phyloP scores from a whole-genome alignment of 1,140 invertebrate species.

The Zeugodacus cucurbitae region DNA sequence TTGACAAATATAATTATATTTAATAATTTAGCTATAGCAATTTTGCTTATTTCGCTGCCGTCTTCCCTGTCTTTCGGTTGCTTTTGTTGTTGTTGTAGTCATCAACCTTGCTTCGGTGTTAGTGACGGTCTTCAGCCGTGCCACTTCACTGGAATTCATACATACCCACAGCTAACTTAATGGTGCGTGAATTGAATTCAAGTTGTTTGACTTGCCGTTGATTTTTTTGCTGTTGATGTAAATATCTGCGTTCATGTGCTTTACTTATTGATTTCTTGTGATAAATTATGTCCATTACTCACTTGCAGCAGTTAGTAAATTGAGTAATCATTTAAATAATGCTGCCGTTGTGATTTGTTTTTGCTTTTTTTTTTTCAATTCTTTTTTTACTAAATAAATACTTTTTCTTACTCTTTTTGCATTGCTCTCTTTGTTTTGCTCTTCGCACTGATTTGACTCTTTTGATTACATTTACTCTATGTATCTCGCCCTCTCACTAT shows the following conservation, averaged over 20 bases:
- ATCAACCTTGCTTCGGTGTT: too few species aligned
- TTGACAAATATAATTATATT: slow-evolving; percentile 39
- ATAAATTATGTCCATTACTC: slow-evolving; percentile 8
- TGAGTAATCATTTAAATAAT: neutral
- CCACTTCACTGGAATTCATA: neutral
- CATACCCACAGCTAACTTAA: neutral
- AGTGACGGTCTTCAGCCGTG: neutral
- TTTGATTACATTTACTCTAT: too few species aligned
- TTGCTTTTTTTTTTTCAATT: neutral
- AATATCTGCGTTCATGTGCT: neutral
- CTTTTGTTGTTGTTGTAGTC: too few species aligned
- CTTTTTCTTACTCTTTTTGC: too few species aligned
- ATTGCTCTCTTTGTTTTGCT: too few species aligned
- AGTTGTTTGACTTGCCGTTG: slow-evolving; percentile 13
- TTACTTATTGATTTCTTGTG: slow-evolving; percentile 21
- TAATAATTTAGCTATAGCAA: slow-evolving; percentile 24
- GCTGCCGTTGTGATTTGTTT: neutral
- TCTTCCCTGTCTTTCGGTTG: neutral
- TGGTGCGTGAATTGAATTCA: neutral
- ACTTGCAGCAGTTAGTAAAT: neutral
- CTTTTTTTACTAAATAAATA: neutral
- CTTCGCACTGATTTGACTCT: too few species aligned
- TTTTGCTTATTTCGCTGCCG: neutral
- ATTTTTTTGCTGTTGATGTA: neutral
- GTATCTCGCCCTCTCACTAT: too few species aligned